These are phyloP conservation scores for Lanius collurio DNA, from an alignment of 2,113 vertebrate genomes.

Conservation along the genomic window DNA sequence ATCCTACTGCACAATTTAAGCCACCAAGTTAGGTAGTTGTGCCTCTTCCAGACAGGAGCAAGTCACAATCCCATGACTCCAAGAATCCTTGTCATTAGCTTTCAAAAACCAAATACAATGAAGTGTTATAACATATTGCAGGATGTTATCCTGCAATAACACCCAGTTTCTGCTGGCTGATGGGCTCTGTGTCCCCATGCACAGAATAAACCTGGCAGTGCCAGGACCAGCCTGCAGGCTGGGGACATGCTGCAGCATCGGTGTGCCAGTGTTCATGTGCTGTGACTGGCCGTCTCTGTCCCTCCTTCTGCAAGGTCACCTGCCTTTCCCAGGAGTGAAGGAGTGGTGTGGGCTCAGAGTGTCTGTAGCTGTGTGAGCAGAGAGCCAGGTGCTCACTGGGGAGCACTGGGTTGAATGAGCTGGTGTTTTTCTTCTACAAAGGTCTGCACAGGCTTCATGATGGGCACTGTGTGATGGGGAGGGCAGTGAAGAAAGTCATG, in stretches of 20 bases:
- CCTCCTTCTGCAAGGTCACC: not conserved
- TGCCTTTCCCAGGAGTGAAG: not conserved
- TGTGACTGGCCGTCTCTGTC: accelerated
- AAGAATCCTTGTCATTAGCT: not conserved
- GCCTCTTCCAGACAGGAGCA: not conserved
- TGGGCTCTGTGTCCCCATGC: no score
- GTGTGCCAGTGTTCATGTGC: not conserved
- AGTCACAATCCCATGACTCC: no score
- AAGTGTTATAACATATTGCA: not conserved
- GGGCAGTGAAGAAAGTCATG: accelerated
- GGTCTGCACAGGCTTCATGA: not conserved
- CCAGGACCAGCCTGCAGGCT: not conserved
- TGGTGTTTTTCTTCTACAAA: not conserved
- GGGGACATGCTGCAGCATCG: not conserved
- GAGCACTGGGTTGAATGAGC: not conserved
- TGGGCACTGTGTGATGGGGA: not conserved
- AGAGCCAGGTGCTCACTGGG: not conserved
- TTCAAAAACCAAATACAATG: not conserved
- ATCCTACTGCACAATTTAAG: not conserved
- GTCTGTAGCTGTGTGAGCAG: accelerated
- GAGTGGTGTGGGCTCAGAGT: accelerated
- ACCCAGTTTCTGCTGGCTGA: not conserved
- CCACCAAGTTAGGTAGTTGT: not conserved
- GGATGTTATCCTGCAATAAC: not conserved
- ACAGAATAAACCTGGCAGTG: accelerated